These are phyloP conservation scores for Phrynocephalus guinanensis DNA, from an alignment of 2,797 vertebrate species.

Conservation along the genomic window DNA sequence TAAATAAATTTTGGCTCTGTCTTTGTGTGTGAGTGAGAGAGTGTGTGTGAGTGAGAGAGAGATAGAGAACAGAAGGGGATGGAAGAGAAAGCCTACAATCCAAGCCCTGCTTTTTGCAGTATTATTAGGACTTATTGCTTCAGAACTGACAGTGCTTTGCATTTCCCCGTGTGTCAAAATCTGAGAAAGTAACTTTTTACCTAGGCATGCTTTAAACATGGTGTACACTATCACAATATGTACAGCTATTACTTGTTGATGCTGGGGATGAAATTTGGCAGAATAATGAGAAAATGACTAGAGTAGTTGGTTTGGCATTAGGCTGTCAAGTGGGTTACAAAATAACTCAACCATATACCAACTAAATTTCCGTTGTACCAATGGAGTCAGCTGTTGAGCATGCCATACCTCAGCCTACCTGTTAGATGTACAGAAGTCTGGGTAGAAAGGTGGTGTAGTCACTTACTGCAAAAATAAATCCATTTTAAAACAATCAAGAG, in stretches of 20 bases:
- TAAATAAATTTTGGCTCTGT: slow-evolving; percentile 12
- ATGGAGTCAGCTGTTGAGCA: neutral
- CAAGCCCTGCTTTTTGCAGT: neutral
- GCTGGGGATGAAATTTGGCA: neutral
- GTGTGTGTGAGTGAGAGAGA: neutral
- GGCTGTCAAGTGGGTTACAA: neutral
- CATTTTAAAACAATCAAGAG: neutral
- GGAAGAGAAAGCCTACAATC: neutral
- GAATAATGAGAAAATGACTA: neutral
- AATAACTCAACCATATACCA: neutral
- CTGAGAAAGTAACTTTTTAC: too few relatives aligned
- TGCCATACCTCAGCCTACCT: too few relatives aligned
- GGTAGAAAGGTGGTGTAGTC: too few relatives aligned
- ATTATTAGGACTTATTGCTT: too few relatives aligned
- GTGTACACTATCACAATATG: neutral
- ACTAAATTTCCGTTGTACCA: neutral
- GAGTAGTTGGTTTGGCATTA: neutral
- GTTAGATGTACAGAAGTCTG: too few relatives aligned
- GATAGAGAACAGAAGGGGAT: neutral
- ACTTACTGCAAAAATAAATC: too few relatives aligned
- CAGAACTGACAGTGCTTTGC: too few relatives aligned
- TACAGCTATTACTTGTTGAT: neutral
- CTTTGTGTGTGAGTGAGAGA: neutral
- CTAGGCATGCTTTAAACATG: neutral
- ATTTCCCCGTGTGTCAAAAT: too few relatives aligned